Conservation (phyloP, 2,797 vertebrate genomes). For the Antrozous pallidus region DNA sequence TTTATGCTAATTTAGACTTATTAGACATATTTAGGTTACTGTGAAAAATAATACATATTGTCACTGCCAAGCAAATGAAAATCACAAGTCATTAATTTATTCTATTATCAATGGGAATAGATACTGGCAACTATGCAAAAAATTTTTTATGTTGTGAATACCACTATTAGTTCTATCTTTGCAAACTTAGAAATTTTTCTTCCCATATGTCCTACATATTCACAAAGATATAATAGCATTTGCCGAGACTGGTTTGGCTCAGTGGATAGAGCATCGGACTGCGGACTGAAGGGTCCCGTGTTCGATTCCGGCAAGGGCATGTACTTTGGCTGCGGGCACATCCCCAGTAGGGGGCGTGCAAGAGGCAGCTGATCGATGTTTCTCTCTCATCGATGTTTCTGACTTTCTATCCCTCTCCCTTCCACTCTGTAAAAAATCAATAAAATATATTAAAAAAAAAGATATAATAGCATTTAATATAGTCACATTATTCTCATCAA, state of each 20-base stretch:
- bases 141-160: background rate
- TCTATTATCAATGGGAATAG: background rate
- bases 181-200: background rate
- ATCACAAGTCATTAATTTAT: background rate
- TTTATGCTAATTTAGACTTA: slow-evolving; percentile 33
- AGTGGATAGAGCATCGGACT: too few species aligned
- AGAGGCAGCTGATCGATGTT: too few species aligned
- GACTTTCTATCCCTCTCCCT: too few species aligned
- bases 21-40: background rate
- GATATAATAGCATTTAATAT: background rate
- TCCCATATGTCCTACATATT: background rate
- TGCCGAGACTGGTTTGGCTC: too few species aligned
- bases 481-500: background rate
- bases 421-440: too few species aligned
- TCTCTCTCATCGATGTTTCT: too few species aligned
- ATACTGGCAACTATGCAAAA: background rate
- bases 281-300: too few species aligned
- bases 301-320: too few species aligned
- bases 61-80: slow-evolving; percentile 14
- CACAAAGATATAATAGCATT: background rate
- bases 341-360: too few species aligned
- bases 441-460: too few species aligned
- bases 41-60: slow-evolving; percentile 5
- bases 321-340: too few species aligned
- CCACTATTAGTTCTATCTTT: background rate